phyloP scores from a whole-genome alignment of 2,113 vertebrate species.

The Podarcis raffonei region DNA sequence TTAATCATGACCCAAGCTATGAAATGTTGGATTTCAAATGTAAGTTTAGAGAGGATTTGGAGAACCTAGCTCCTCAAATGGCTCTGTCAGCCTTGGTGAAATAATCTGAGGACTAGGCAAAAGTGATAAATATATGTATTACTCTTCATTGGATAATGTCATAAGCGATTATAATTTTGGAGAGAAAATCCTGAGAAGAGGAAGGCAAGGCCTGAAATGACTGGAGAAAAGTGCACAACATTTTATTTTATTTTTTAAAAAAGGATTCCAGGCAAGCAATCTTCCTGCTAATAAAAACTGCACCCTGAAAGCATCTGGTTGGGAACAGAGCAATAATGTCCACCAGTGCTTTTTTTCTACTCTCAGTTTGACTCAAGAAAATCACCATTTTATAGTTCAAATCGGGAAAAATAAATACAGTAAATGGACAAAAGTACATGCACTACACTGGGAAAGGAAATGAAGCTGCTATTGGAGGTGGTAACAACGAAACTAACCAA shows the following conservation, averaged over 20 bases:
- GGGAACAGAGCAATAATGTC: neutral
- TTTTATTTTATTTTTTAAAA: neutral
- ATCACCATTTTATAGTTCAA: too few relatives aligned
- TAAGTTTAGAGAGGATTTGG: neutral
- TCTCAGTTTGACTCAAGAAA: too few relatives aligned
- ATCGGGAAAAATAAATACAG: too few relatives aligned
- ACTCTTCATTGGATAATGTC: neutral
- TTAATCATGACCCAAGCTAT: too few relatives aligned
- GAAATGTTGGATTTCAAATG: neutral
- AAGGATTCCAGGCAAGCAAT: neutral
- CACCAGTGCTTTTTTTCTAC: too few relatives aligned
- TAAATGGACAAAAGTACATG: too few relatives aligned
- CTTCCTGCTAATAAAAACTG: neutral
- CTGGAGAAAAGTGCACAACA: neutral
- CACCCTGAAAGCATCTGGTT: neutral
- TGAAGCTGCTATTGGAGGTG: too few relatives aligned
- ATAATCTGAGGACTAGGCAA: neutral
- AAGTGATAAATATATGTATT: neutral
- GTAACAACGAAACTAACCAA: too few relatives aligned
- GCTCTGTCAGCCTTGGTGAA: neutral
- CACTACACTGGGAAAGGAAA: too few relatives aligned
- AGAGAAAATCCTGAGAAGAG: neutral
- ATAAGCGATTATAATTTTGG: neutral
- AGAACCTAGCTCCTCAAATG: neutral
- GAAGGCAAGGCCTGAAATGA: neutral